phyloP scores from a whole-genome alignment of 1,140 invertebrate genomes.

The Lordiphosa mommai region DNA sequence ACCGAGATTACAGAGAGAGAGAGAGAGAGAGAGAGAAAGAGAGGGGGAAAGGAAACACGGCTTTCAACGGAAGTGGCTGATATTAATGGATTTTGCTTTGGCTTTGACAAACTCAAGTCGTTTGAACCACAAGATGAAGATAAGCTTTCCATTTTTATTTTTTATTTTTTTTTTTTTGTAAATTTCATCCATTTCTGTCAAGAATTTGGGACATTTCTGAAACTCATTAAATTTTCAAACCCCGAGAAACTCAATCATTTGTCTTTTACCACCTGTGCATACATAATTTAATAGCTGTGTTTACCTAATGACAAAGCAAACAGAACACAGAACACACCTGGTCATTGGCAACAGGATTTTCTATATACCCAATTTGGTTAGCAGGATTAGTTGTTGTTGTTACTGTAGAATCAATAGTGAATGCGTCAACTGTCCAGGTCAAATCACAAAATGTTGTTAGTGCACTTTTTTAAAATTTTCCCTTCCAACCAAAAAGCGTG shows the following conservation, averaged over 20 bases:
- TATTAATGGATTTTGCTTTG: constrained; percentile 14
- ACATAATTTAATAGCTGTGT: background rate
- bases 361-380: too few relatives aligned
- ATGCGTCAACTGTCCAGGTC: too few relatives aligned
- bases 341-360: too few relatives aligned
- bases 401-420: too few relatives aligned
- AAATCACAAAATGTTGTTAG: too few relatives aligned
- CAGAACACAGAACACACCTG: too few relatives aligned
- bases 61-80: constrained; percentile 7
- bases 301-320: background rate
- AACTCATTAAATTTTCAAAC: too few relatives aligned
- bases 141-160: background rate
- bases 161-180: background rate
- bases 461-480: too few relatives aligned
- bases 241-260: constrained; percentile 3
- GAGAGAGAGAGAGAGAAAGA: background rate
- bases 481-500: too few relatives aligned
- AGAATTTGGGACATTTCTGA: background rate
- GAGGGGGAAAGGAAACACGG: background rate
- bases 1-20: background rate
- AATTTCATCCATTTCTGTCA: background rate
- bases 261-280: too few relatives aligned
- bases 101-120: constrained; percentile 12
- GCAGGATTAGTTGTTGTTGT: too few relatives aligned
- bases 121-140: background rate